These are phyloP conservation scores for Steromphala cineraria DNA, from an alignment of 2,888 invertebrate genomes.

Conservation along the genomic window DNA sequence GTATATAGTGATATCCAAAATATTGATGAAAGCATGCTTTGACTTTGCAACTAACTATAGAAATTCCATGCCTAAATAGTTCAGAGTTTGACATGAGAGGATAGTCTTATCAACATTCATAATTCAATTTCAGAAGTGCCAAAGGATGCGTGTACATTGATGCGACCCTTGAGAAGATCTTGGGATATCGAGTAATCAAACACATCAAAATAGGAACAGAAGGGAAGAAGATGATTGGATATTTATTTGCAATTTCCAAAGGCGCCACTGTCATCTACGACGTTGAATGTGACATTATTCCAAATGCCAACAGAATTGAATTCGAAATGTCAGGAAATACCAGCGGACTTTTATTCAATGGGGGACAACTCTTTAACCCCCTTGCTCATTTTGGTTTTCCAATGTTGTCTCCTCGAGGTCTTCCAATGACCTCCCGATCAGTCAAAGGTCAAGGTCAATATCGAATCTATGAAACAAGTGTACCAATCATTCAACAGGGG, in stretches of 20 bases:
- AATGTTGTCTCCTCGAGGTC: conserved; percentile 3
- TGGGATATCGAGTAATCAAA: background rate
- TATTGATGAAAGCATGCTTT: too few relatives aligned
- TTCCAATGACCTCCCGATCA: background rate
- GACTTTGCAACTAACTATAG: background rate
- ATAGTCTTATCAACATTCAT: background rate
- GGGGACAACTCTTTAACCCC: conserved; percentile 3
- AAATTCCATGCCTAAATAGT: background rate
- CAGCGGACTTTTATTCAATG: background rate
- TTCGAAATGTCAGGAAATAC: background rate
- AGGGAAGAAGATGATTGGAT: conserved; percentile 15
- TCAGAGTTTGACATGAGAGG: background rate
- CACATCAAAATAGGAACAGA: background rate
- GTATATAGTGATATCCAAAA: too few relatives aligned
- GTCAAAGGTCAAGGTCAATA: background rate
- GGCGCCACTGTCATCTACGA: conserved; percentile 4
- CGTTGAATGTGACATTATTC: background rate
- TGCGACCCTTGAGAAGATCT: background rate
- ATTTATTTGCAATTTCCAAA: conserved; percentile 2
- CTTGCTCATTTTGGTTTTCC: conserved; percentile 13
- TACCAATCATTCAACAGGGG: conserved; percentile 10
- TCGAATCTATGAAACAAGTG: background rate
- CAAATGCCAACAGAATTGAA: background rate
- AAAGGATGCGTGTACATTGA: background rate
- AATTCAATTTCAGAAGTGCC: background rate